phyloP scores from a whole-genome alignment of 2,113 vertebrate species.

The Phrynocephalus versicolor region DNA sequence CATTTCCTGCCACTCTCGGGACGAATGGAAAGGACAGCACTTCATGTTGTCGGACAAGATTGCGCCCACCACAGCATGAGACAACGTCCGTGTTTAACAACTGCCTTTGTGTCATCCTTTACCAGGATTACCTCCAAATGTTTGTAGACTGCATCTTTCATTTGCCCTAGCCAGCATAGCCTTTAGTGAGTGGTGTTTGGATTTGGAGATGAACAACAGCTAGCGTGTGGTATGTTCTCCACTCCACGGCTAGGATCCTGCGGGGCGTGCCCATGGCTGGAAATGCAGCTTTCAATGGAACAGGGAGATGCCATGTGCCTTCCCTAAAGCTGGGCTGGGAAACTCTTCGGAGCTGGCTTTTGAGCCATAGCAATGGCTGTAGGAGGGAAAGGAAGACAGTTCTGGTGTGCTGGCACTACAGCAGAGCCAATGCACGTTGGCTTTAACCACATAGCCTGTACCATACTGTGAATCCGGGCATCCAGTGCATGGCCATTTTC shows the following conservation, averaged over 20 bases:
- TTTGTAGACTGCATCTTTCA: neutral
- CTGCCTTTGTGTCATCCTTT: slow-evolving; percentile 11
- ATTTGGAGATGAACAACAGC: neutral
- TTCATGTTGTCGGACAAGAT: slow-evolving; percentile 71
- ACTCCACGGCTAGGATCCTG: neutral
- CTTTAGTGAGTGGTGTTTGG: neutral
- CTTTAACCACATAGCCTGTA: neutral
- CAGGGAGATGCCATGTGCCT: neutral
- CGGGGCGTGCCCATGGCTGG: neutral
- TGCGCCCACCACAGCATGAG: slow-evolving; percentile 64
- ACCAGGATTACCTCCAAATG: neutral
- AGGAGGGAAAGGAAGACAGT: neutral
- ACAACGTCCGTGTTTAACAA: slow-evolving; percentile 38
- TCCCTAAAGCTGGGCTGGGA: neutral
- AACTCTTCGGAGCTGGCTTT: neutral
- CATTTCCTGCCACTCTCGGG: slow-evolving; percentile 84
- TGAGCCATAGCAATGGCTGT: neutral
- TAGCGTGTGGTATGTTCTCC: neutral
- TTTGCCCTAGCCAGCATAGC: neutral
- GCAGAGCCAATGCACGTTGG: neutral
- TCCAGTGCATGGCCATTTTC: slow-evolving; percentile 8
- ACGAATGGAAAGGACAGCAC: slow-evolving; percentile 74
- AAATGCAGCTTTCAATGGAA: neutral
- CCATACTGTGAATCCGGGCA: slow-evolving; percentile 53
- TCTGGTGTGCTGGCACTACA: neutral